A percentile compares a stretch with the other conserved stretches of the same genome.
Conservation (phyloP, 2,888 invertebrate genomes). For the Ellobium chinense region DNA sequence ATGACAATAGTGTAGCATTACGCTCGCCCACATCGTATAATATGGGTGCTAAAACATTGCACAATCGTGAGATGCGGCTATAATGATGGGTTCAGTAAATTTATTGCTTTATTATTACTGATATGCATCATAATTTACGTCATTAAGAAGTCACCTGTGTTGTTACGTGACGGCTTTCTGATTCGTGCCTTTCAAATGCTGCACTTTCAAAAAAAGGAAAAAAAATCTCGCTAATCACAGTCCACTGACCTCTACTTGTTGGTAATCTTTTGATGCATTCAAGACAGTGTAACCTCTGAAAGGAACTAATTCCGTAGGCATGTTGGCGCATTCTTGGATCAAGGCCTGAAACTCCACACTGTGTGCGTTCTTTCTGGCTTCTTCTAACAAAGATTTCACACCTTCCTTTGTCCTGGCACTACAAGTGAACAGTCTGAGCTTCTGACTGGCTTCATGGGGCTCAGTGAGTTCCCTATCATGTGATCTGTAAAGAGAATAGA, state of each 20-base stretch:
- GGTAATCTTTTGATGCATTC: conserved; percentile 55
- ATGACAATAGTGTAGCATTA: no score
- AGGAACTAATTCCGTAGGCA: not conserved
- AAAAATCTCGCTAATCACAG: no score
- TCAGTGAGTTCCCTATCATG: conserved; percentile 47
- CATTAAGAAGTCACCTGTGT: no score
- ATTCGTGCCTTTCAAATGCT: no score
- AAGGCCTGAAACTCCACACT: conserved; percentile 7
- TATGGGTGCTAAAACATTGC: no score
- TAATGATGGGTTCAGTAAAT: no score
- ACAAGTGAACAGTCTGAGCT: conserved; percentile 80
- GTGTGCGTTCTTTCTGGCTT: not conserved
- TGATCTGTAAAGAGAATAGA: conserved; percentile 78
- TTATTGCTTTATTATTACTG: no score
- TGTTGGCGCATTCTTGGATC: not conserved
- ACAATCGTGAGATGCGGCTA: no score
- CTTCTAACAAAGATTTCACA: not conserved
- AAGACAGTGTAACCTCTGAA: conserved; percentile 8
- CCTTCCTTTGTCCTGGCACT: not conserved
- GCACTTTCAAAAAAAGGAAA: no score
- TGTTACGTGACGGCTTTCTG: no score
- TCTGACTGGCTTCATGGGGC: conserved; percentile 78
- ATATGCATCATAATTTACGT: no score
- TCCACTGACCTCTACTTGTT: not conserved
- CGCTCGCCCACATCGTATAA: no score